Evolutionary conservation across 2,888 invertebrate genomes (phyloP).

Genomic region (Steinernema scapterisci): DNA sequence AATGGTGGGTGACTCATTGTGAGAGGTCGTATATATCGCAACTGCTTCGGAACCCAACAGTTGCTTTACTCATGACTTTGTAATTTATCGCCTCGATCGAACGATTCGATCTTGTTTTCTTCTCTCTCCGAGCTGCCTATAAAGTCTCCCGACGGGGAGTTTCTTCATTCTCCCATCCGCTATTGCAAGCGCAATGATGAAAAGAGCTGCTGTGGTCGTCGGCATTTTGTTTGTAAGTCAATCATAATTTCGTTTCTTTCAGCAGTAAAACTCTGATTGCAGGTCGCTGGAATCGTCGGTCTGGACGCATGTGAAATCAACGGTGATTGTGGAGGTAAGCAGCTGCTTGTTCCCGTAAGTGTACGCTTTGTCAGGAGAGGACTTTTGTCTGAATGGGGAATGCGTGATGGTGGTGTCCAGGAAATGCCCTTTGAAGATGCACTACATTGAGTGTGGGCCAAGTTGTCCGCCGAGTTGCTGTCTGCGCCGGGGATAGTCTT

Average conservation of each 20-base stretch:
- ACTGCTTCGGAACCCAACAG: neutral
- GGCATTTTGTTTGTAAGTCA: neutral
- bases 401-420: neutral
- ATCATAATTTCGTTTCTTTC: neutral
- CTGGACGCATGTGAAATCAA: neutral
- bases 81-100: neutral
- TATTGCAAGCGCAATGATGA: slow-evolving; percentile 8
- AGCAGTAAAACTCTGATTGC: neutral
- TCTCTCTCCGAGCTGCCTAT: neutral
- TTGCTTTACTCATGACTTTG: neutral
- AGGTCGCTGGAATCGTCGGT: neutral
- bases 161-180: neutral
- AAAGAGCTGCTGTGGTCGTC: neutral
- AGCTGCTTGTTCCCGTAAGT: neutral
- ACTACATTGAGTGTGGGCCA: neutral
- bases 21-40: neutral
- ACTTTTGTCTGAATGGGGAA: neutral
- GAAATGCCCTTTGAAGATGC: neutral
- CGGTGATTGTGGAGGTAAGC: neutral
- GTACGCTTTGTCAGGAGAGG: neutral
- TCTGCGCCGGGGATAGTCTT: neutral
- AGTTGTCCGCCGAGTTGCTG: neutral
- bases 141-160: neutral
- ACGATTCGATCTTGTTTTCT: slow-evolving; percentile 11
- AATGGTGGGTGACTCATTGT: slow-evolving; percentile 23